Base-by-base conservation (phyloP, 2,888 invertebrate species). In the Andricus curvator region DNA sequence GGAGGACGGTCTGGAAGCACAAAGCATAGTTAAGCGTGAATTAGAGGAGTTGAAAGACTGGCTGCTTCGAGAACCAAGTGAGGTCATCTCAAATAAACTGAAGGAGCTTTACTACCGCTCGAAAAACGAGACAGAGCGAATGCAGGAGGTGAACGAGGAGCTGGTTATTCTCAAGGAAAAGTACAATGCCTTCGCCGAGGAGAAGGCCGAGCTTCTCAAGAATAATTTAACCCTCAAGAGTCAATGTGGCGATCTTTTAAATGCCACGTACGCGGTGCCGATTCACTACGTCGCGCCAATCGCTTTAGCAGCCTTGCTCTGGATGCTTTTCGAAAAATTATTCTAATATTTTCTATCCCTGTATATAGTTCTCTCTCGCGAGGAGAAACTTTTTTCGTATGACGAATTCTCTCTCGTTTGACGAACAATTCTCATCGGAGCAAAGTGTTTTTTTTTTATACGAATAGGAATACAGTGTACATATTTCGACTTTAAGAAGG, bases 81-180 rank as follows among this genome's bases (percentile, higher is more conserved):
- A 91, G 25, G 81, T 86, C 60, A 84, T 91, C 66, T 78, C 90
- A 8, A 86, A 88, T 76, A 90, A 88, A 83, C 81, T 91, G 13
- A 89, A 88, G 77, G 87, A 89, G 62, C 81, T 90, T 11, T 91
- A 90, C 81, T 90, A 90, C 83, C 87, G 89, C 76, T 84, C 89
- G 41, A 89, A 90, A 84, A 91, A 90, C 44, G 93, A 93, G 85
- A 93, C 93, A 88, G 94, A 95, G 44, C 93, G 95, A 89, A 92
- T 96, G 88, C 94, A 94, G 88, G 94, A 95, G 88, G 93, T 96
- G 37, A 96, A 96, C 90, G 96, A 96, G 91, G 96, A 97, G 92
- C 93, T 97, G 87, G 95, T 96, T 80, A 93, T 95, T 76, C 94
- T 97, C 83, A 96, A 96, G 90, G 96, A 96, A 91, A 94, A 95